A percentile compares a stretch with the other conserved stretches of the same genome.
phyloP scores from a whole-genome alignment of 2,797 vertebrate genomes.

The Percopsis omiscomaycus region DNA sequence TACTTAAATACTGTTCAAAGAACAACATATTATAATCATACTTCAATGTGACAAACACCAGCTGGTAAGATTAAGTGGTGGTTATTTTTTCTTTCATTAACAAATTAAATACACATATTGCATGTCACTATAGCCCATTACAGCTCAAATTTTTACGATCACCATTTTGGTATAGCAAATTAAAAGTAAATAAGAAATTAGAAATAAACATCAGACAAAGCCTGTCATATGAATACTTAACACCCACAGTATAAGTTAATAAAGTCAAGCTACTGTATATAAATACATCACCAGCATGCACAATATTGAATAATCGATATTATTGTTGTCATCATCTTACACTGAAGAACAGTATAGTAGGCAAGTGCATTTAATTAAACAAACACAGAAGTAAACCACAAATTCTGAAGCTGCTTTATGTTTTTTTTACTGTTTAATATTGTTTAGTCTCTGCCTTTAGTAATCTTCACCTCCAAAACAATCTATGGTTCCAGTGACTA shows the following conservation, averaged over 20 bases:
- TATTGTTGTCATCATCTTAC: conserved; percentile 95
- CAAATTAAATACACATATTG: conserved; percentile 92
- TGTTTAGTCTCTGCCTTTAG: conserved; percentile 74
- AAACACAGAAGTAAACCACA: conserved; percentile 89
- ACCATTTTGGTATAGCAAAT: conserved; percentile 95
- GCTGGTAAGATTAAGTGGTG: conserved; percentile 93
- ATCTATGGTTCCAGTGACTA: conserved; percentile 72
- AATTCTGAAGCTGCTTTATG: conserved; percentile 92
- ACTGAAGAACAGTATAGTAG: conserved; percentile 98
- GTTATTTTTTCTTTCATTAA: conserved; percentile 79
- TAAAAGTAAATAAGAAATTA: conserved; percentile 78
- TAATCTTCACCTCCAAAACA: conserved; percentile 71
- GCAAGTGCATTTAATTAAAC: conserved; percentile 96
- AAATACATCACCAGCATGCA: conserved; percentile 99
- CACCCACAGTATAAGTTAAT: conserved; percentile 99
- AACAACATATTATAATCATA: conserved; percentile 89
- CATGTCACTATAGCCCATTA: conserved; percentile 96
- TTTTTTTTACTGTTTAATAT: conserved; percentile 68
- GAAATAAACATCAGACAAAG: conserved; percentile 85
- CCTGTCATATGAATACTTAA: conserved; percentile 99
- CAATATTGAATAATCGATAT: conserved; percentile 96
- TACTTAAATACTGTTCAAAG: conserved; percentile 88
- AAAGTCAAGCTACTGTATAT: conserved; percentile 99
- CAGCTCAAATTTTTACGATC: conserved; percentile 92
- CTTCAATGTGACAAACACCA: conserved; percentile 94